Evolutionary conservation across 2,888 invertebrate genomes (phyloP), one percentile per base, ranked within the genome.

Genomic region (Aphrophora alni): DNA sequence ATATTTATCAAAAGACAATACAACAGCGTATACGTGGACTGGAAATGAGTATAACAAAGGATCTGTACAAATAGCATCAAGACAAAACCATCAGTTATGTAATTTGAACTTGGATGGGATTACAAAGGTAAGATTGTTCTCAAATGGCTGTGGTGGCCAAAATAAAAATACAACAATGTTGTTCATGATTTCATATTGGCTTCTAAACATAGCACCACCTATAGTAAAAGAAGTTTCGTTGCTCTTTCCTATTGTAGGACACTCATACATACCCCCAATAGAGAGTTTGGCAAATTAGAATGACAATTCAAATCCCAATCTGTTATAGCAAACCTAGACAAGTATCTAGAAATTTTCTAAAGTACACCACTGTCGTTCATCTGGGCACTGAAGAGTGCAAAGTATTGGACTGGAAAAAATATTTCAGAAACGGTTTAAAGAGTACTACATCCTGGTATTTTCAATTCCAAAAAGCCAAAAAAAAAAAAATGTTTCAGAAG

Each of bases 211-310:
- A 28, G 81, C 80, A 12, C 82, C 82, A 14, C 25, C 74, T 14
- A 74, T 77, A 70, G 77, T 85, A 12, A 80, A 83, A 81, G 71
- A 78, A 78, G 33, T 82, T 83, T 17, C 84, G 83, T 69, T 83
- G 0, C 80, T 84, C 21, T 86, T 86, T 79, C 86, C 86, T 3
- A 84, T 87, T 25, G 81, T 83, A 1, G 86, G 86, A 14, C 86
- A 86, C 82, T 85, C 85, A 3, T 86, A 82, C 83, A 83, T 86
- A 21, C 85, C 85, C n/a, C 44, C 44, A 14, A 44, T 44, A 33
- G 14, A 14, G 44, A 8, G 14, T 44, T 44, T 44, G 44, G 10
- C 1, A 44, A 44, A 25, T 83, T 85, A 27, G 85, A 87, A 77
- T 72, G 85, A 85, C 25, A 82, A 84, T 80, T 84, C 69, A 84